A percentile compares a stretch with the other conserved stretches of the same genome.
phyloP scores from a whole-genome alignment of 2,888 invertebrate genomes.

The Napeogenes sylphis region DNA sequence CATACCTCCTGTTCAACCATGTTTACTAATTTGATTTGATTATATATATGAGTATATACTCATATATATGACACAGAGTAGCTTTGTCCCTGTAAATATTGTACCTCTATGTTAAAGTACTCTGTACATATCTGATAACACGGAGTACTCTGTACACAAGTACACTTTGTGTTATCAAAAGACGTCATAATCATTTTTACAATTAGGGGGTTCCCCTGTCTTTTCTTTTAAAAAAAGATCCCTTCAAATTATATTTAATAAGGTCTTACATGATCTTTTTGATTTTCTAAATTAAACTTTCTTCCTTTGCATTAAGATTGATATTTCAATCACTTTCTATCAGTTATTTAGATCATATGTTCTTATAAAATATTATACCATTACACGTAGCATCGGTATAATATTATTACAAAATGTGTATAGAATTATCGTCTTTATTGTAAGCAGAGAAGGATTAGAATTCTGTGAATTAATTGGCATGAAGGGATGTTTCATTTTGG shows the following conservation, averaged over 20 bases:
- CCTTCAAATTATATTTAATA: neutral
- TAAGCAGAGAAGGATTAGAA: neutral
- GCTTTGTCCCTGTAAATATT: no score
- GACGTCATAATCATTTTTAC: conserved; percentile 71
- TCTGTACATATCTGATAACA: conserved; percentile 39
- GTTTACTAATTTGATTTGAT: no score
- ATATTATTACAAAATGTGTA: neutral
- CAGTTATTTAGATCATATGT: neutral
- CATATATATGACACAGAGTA: neutral
- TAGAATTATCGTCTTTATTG: neutral
- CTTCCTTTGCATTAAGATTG: conserved; percentile 7
- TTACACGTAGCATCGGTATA: no score
- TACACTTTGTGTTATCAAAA: no score
- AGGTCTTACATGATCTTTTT: neutral
- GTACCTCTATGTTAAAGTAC: no score
- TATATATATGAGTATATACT: no score
- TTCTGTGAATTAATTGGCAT: neutral
- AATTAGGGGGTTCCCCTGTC: conserved; percentile 32
- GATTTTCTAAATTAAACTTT: conserved; percentile 13
- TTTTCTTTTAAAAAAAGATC: conserved; percentile 55
- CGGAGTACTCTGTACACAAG: no score
- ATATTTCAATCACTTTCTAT: conserved; percentile 21
- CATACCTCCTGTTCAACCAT: no score
- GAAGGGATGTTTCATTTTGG: conserved; percentile 39
- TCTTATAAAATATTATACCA: no score